Conservation (phyloP, 2,113 vertebrate genomes). For the Prinia subflava region DNA sequence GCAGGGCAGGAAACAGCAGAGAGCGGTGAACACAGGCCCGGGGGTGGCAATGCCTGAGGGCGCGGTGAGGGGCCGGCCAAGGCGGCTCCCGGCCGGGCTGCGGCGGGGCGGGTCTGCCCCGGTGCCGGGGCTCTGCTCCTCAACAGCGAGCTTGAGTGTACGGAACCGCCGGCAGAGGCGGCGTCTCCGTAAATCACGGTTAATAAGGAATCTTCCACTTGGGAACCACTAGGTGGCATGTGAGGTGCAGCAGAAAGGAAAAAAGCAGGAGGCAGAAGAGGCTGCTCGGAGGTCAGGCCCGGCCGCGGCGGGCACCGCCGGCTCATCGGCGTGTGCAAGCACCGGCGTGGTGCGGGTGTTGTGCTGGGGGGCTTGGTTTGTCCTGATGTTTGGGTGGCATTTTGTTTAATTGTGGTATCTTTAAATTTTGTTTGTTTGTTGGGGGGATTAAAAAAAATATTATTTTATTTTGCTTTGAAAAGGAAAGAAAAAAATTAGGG, state of each 20-base stretch:
- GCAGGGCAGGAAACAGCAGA: neutral
- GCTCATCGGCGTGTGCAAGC: too few species aligned
- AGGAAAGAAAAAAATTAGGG: rapidly evolving
- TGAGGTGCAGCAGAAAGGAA: constrained; percentile 34
- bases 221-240: constrained; percentile 70
- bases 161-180: rapidly evolving
- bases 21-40: neutral
- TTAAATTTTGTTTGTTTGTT: neutral
- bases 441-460: too few species aligned
- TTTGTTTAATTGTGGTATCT: neutral
- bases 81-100: rapidly evolving
- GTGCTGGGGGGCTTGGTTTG: rapidly evolving
- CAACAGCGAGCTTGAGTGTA: rapidly evolving
- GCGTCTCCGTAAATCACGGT: neutral
- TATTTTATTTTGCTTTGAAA: neutral
- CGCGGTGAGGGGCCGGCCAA: neutral
- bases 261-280: neutral
- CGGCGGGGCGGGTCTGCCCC: rapidly evolving
- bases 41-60: neutral
- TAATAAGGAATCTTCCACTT: constrained; percentile 6
- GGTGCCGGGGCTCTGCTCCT: rapidly evolving
- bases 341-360: neutral
- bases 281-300: neutral
- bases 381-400: neutral
- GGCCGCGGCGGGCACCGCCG: neutral